Evolutionary conservation across 2,797 vertebrate genomes (phyloP).

Genomic region (Danio aesculapii): DNA sequence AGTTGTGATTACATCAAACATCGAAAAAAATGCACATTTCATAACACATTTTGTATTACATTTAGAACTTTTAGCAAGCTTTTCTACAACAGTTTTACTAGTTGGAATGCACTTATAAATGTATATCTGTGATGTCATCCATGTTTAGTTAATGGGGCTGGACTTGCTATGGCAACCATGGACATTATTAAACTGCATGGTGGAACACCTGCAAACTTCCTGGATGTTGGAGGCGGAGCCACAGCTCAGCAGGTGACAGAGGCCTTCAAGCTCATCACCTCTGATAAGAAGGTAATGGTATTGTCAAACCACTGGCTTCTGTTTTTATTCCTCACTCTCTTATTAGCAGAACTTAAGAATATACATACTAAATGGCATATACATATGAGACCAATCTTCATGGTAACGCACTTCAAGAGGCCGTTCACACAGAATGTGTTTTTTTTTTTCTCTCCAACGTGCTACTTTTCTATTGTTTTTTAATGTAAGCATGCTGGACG

Average conservation of each 20-base stretch:
- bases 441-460: too few relatives aligned
- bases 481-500: too few relatives aligned
- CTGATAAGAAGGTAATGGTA: constrained; percentile 91
- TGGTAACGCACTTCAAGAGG: too few relatives aligned
- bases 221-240: constrained; percentile 97
- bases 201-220: constrained; percentile 96
- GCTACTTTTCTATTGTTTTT: too few relatives aligned
- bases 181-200: constrained; percentile 99
- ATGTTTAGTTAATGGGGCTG: constrained; percentile 92
- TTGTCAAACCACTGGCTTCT: neutral
- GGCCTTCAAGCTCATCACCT: constrained; percentile 98
- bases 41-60: neutral
- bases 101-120: neutral
- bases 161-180: constrained; percentile 99
- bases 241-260: constrained; percentile 97
- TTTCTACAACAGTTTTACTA: neutral
- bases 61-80: neutral
- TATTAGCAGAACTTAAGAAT: neutral
- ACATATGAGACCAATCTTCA: neutral
- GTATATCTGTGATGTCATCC: neutral
- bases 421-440: too few relatives aligned
- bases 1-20: too few relatives aligned
- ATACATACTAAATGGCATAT: neutral
- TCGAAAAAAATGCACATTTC: too few relatives aligned
- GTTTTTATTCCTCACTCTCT: neutral